Base-by-base conservation (phyloP, 2,797 vertebrate genomes). In the Poeciliopsis infans region DNA sequence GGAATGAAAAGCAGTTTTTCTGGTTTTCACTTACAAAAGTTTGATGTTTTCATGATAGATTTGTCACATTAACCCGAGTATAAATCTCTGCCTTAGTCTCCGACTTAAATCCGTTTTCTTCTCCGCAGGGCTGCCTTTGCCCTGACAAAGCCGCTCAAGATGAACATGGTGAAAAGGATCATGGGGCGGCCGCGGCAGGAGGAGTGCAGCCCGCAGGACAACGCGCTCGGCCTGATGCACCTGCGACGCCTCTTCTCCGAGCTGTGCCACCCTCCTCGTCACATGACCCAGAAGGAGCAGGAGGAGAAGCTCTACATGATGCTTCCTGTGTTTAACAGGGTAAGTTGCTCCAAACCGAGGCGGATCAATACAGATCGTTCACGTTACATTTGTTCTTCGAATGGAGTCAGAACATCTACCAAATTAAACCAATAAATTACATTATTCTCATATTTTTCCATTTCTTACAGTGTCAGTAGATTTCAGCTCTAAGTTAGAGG, bases 111-210 rank as follows among this genome's bases (percentile, higher is more conserved):
- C 36, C 18, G 15, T 51, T n/a, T 80, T 39, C 39, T 68, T 18
- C 15, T 31, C 13, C 72, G 2, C 92, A 99, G 98, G 96, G 92
- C 95, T 87, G 85, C 84, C 89, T 96, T 95, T 91, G 95, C 92
- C 93, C 94, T 95, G 92, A 96, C 93, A 83, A 97, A 96, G 92
- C 89, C 95, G 89, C 96, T 94, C 92, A 98, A 97, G 96, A 99
- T 99, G 98, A 99, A 99, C 96, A 98, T 99, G 98, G 97, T 99
- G 95, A 99, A 99, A 91, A 97, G 98, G 94, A 99, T 99, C 92
- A 99, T 99, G 98, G 98, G 98, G 83, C 96, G 98, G 91, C 98
- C 98, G 0, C 94, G 98, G 94, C 98, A 99, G 95, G 98, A 99
- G 86, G 98, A 99, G 93, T 99, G 98, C 91, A 99, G 98, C 90